Evolutionary conservation across 2,888 invertebrate species (phyloP), one percentile per base, ranked within the genome.

Genomic region (Cataglyphis rosenhaueri): DNA sequence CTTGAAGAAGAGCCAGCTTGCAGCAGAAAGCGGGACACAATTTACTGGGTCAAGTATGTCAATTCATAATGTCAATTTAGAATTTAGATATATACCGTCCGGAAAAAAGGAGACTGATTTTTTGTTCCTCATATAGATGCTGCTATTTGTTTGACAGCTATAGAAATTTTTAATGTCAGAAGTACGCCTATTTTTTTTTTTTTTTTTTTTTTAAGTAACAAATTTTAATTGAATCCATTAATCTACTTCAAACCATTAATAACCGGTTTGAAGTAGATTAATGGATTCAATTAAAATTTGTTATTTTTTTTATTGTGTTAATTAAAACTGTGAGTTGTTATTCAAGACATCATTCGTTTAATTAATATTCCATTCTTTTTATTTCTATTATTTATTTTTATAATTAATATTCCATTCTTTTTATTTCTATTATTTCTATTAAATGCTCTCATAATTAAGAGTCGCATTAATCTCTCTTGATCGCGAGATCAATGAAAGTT

Each of bases 31-130:
- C 52, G 75, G 75, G 18, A 64, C 48, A 25, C 15, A 38, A 55
- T 57, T 76, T 76, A 76, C 21, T 76, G 29, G 55, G 76, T 66
- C 41, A 21, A 76, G 41, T 57, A 35, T 35, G 35, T 35, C 35
- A 6, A 35, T 35, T 35, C 35, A 6, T 35, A 35, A 35, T 35
- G 35, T 35, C 35, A 35, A 35, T 35, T 35, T 35, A 35, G 35
- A 29, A 29, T 29, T 29, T 29, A 29, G 29, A 29, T 29, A 1
- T 29, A 29, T 2, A 29, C 29, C 29, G 29, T 29, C 29, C 29
- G 29, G 2, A 29, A 29, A 29, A 29, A 1, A 29, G 29, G 29
- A 29, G 2, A 29, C 29, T 29, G 2, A 29, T 29, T 29, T 29
- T 29, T 29, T 29, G 29, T 29, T 2, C 29, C 29, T 29, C 29